These are phyloP conservation scores for Cephus spinipes DNA, from an alignment of 2,888 invertebrate genomes.

Conservation along the genomic window DNA sequence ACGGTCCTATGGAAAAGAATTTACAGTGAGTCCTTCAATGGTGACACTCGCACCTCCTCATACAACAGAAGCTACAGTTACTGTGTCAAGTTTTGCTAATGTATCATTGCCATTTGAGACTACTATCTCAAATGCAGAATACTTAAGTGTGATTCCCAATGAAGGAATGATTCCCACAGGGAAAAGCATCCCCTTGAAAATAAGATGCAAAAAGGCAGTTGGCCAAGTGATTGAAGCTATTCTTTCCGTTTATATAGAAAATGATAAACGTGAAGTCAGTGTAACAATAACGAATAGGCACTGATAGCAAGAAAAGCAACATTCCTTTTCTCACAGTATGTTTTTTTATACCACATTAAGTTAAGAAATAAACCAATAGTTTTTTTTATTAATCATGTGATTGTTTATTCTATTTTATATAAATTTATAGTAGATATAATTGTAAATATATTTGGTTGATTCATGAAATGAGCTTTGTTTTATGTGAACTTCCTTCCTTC, in stretches of 20 bases:
- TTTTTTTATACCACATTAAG: slow-evolving; percentile 17
- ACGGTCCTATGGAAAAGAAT: slow-evolving; percentile 31
- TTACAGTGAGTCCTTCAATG: slow-evolving; percentile 39
- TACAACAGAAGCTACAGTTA: slow-evolving; percentile 42
- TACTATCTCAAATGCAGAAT: slow-evolving; percentile 39
- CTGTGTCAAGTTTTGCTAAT: slow-evolving; percentile 39
- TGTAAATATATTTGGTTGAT: slow-evolving; percentile 5
- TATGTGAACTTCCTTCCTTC: no score
- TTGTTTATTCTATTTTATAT: slow-evolving; percentile 21
- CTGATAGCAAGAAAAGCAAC: slow-evolving; percentile 2
- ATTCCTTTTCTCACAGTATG: slow-evolving; percentile 2
- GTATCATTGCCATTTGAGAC: slow-evolving; percentile 51
- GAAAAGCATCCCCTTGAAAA: slow-evolving; percentile 44
- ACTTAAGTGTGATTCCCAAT: slow-evolving; percentile 45
- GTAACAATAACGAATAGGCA: slow-evolving; percentile 25
- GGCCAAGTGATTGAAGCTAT: slow-evolving; percentile 40
- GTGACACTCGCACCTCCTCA: slow-evolving; percentile 44
- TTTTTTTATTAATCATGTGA: slow-evolving; percentile 25
- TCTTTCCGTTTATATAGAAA: slow-evolving; percentile 49
- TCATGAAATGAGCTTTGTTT: no score
- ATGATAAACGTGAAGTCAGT: slow-evolving; percentile 43
- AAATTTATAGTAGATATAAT: slow-evolving; percentile 28
- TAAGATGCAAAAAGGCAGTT: slow-evolving; percentile 45
- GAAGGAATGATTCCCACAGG: slow-evolving; percentile 53
- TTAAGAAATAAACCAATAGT: slow-evolving; percentile 16